Conservation (phyloP, 2,888 invertebrate species). For the Pycnomerus fuliginosus region DNA sequence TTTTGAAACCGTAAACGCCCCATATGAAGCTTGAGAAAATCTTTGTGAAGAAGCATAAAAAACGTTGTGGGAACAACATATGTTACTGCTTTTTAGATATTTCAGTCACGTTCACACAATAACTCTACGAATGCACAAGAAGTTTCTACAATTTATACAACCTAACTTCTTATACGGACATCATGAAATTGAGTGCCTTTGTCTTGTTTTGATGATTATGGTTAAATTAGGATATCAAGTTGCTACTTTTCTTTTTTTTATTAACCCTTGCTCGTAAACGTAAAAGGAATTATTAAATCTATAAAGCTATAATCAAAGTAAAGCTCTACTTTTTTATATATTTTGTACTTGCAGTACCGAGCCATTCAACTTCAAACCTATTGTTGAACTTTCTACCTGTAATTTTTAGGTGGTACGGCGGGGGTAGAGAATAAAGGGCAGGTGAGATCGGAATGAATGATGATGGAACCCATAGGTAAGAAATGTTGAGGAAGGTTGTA, state of each 20-base stretch:
- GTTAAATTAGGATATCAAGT: too few relatives aligned
- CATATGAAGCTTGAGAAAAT: conserved; percentile 1
- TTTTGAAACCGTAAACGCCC: conserved; percentile 5
- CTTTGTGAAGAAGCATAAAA: conserved; percentile 1
- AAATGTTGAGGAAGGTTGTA: too few relatives aligned
- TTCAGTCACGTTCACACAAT: conserved; percentile 14
- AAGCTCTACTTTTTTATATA: too few relatives aligned
- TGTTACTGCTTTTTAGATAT: conserved; percentile 4
- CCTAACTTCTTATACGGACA: too few relatives aligned
- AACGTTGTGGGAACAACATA: conserved; percentile 12
- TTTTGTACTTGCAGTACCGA: conserved; percentile 12
- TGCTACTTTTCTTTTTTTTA: too few relatives aligned
- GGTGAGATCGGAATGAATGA: conserved; percentile 13
- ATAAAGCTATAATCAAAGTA: too few relatives aligned
- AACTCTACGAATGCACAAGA: too few relatives aligned
- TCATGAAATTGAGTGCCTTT: too few relatives aligned
- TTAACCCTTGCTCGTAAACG: too few relatives aligned
- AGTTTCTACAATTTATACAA: too few relatives aligned
- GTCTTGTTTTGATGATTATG: conserved; percentile 4
- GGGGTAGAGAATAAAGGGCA: conserved; percentile 12
- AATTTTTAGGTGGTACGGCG: conserved; percentile 17
- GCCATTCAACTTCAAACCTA: conserved; percentile 19
- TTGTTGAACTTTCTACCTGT: conserved; percentile 23
- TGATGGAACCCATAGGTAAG: too few relatives aligned
- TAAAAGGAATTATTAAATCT: too few relatives aligned